These are phyloP conservation scores for Drosophila robusta DNA, from an alignment of 2,888 invertebrate species.

Conservation along the genomic window DNA sequence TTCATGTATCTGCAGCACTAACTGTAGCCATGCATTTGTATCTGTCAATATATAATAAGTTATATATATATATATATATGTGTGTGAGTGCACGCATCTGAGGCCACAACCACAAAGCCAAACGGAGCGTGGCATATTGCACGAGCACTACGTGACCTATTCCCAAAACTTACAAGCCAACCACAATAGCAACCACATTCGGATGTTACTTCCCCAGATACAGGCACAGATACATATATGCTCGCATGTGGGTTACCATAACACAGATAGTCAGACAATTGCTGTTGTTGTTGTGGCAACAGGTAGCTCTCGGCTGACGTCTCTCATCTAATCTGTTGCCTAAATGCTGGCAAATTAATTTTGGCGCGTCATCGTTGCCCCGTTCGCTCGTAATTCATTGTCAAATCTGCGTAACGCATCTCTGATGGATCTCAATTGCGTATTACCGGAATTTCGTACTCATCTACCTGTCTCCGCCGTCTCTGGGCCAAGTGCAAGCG, in stretches of 20 bases:
- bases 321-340: conserved; percentile 62
- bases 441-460: conserved; percentile 29
- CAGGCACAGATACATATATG: conserved; percentile 3
- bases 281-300: conserved; percentile 19
- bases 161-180: conserved; percentile 20
- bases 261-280: not conserved
- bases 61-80: not conserved
- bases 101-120: conserved; percentile 37
- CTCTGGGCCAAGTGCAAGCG: no score
- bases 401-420: conserved; percentile 53
- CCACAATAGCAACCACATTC: conserved; percentile 14
- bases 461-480: conserved; percentile 1
- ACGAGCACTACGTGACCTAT: conserved; percentile 57
- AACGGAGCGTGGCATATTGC: conserved; percentile 49
- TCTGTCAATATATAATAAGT: conserved; percentile 25
- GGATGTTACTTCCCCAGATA: conserved; percentile 22
- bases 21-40: conserved; percentile 5
- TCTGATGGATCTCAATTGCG: conserved; percentile 51
- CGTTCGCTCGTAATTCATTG: conserved; percentile 47
- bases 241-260: conserved; percentile 35
- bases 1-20: conserved; percentile 8
- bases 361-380: conserved; percentile 42
- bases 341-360: conserved; percentile 55
- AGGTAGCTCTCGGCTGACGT: conserved; percentile 51
- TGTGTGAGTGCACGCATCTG: not conserved